Conservation (phyloP, 2,888 invertebrate genomes). For the Eugnorisma glareosa region DNA sequence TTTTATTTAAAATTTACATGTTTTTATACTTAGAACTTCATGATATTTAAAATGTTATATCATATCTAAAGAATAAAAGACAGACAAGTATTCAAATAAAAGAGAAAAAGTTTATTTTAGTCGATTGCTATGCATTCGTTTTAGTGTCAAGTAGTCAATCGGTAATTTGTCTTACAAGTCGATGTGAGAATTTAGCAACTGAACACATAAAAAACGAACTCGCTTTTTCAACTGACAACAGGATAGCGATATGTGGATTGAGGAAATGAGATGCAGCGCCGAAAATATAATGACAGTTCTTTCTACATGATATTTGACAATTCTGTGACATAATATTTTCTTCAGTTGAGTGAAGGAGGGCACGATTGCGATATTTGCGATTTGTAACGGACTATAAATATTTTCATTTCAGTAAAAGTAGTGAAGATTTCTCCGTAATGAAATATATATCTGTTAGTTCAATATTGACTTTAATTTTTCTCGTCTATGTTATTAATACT, state of each 20-base stretch:
- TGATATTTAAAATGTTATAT: neutral
- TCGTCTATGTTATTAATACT: slow-evolving; percentile 93
- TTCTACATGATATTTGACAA: slow-evolving; percentile 16
- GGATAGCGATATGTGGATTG: neutral
- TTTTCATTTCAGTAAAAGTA: slow-evolving; percentile 26
- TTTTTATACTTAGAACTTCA: too few species aligned
- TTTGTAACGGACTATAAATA: slow-evolving; percentile 9
- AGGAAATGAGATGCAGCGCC: slow-evolving; percentile 11
- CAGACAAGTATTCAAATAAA: neutral
- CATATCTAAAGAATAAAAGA: neutral
- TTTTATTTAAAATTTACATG: neutral
- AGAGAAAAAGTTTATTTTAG: neutral
- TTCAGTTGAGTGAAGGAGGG: neutral
- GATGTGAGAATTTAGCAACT: neutral
- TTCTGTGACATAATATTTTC: neutral
- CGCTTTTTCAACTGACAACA: neutral
- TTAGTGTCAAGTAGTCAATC: neutral
- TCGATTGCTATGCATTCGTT: slow-evolving; percentile 27
- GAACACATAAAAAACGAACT: slow-evolving; percentile 2
- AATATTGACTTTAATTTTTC: slow-evolving; percentile 92
- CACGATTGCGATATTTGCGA: slow-evolving; percentile 10
- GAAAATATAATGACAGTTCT: neutral
- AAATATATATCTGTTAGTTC: slow-evolving; percentile 91
- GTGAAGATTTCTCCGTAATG: slow-evolving; percentile 71
- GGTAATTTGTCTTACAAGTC: neutral